phyloP scores from a whole-genome alignment of 2,113 vertebrate species.

The Capreolus pygargus region DNA sequence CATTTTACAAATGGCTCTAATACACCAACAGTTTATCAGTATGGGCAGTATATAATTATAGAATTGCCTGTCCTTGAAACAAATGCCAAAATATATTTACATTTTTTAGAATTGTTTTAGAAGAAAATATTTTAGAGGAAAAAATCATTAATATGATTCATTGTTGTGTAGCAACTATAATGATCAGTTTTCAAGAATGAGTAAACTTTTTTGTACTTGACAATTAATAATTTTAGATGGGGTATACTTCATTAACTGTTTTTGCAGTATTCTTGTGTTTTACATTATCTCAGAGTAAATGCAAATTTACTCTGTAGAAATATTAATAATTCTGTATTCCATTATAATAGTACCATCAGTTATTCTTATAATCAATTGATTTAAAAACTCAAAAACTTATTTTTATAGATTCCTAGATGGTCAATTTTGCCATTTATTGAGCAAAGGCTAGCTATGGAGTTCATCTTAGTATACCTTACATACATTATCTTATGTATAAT shows the following conservation, averaged over 20 bases:
- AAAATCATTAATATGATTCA: not conserved
- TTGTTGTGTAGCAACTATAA: not conserved
- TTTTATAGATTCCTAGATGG: not conserved
- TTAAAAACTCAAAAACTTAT: not conserved
- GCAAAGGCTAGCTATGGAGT: not conserved
- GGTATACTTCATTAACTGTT: not conserved
- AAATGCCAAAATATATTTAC: not conserved
- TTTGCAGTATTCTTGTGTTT: constrained; percentile 55
- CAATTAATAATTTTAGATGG: constrained; percentile 25
- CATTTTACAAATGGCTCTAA: not conserved
- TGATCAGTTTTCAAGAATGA: not conserved
- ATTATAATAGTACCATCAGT: constrained; percentile 19
- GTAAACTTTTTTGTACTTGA: not conserved
- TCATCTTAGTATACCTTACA: not conserved
- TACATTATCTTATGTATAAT: not conserved
- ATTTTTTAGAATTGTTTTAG: not conserved
- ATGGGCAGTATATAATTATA: not conserved
- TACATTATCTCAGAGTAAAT: constrained; percentile 70
- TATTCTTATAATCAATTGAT: constrained; percentile 21
- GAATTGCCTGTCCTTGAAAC: not conserved
- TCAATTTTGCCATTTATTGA: not conserved
- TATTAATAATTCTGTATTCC: constrained; percentile 49
- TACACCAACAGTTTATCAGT: not conserved
- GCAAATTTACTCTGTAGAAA: constrained; percentile 70
- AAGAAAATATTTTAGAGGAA: not conserved